Base-by-base conservation (phyloP, 2,113 vertebrate species). In the Phalacrocorax pelagicus region DNA sequence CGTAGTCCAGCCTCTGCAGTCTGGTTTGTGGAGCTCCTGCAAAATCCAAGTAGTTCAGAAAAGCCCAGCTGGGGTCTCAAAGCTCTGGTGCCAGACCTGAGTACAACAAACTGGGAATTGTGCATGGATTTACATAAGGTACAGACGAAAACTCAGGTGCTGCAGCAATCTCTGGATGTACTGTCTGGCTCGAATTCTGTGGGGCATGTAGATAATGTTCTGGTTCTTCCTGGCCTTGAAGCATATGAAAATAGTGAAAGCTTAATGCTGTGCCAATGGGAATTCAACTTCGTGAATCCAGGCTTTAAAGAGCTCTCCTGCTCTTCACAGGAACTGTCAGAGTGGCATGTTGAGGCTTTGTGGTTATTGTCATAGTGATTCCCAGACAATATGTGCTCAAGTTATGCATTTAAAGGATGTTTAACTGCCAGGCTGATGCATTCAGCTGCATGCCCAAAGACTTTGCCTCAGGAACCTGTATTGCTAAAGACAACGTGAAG, bases 261-360 rank as follows among this genome's bases (percentile, higher is more conserved):
- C 59, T 61, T 88, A 94, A 86, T 73, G 78, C 49, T 36, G 19
- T 69, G 66, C 54, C 7, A 4, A n/a, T 81, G 73, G 78, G 61
- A 95, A 95, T 92, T 89, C 89, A 70, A 5, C 77, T 87, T 74
- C 46, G 73, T 87, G 86, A 92, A 96, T 87, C 78, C 47, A 62
- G 81, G 73, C 78, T 92, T 91, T 87, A 73, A 95, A 94, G 83
- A 96, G 62, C 78, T 86, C 81, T 86, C 57, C 66, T 94, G 54
- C 73, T 92, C 46, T 91, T 87, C 70, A 73, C 70, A 71, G 58
- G 46, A 18, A 46, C 62, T 80, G 66, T 88, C 78, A 66, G 74
- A 77, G 59, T 12, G 49, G 70, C 26, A 2, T 58, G 66, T 91
- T 51, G 62, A 85, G 74, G 78, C 67, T 86, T 78, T 86, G 84